Evolutionary conservation across 1,140 invertebrate species (phyloP).

Genomic region (Drosophila repleta): DNA sequence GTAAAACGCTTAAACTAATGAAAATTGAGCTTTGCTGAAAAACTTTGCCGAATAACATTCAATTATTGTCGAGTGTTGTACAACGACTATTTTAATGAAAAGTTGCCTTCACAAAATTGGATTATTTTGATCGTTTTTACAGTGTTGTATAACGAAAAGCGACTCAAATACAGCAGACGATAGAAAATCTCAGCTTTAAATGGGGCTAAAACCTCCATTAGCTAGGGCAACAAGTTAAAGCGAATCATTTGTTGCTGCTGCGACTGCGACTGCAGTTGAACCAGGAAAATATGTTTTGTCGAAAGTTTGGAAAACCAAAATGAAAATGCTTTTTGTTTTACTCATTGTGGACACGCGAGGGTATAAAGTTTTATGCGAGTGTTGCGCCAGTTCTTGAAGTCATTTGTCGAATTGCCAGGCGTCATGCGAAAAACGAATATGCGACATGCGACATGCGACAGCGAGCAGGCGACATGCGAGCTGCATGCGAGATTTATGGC

Average conservation of each 20-base stretch:
- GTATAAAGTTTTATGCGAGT: constrained; percentile 47
- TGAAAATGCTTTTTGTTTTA: constrained; percentile 21
- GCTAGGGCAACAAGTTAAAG: constrained; percentile 39
- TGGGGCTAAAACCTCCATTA: no score
- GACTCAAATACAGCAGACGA: no score
- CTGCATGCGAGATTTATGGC: constrained; percentile 42
- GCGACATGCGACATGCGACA: constrained; percentile 27
- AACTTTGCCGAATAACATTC: no score
- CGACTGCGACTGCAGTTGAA: not conserved
- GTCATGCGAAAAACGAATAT: constrained; percentile 29
- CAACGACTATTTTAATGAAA: no score
- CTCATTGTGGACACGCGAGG: constrained; percentile 34
- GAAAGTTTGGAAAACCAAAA: constrained; percentile 10
- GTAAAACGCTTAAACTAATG: no score
- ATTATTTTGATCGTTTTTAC: no score
- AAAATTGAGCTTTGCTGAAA: no score
- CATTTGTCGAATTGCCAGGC: constrained; percentile 49
- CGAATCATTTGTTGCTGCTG: constrained; percentile 10
- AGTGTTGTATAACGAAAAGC: no score
- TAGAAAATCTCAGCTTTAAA: no score
- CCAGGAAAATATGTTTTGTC: constrained; percentile 1
- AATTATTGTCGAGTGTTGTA: no score
- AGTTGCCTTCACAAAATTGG: no score
- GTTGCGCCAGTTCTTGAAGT: constrained; percentile 47
- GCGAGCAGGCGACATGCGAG: not conserved